Conservation (phyloP, 1,140 invertebrate genomes). For the Colletes latitarsis region DNA sequence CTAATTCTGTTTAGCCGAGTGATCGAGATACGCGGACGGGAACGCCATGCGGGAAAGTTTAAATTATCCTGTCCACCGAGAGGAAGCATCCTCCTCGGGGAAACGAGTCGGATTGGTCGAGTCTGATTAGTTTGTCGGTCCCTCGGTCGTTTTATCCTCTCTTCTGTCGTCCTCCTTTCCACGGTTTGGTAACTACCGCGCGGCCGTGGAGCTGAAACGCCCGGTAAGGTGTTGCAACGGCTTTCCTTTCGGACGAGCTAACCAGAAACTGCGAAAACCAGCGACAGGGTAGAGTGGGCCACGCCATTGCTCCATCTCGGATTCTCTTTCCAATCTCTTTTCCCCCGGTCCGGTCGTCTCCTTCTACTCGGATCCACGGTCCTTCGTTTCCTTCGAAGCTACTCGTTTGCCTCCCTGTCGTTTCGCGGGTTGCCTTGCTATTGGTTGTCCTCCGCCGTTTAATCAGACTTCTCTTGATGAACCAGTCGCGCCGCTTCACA, state of each 20-base stretch:
- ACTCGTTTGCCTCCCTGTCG: neutral
- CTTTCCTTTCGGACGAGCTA: conserved; percentile 32
- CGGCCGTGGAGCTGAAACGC: conserved; percentile 6
- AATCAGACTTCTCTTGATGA: conserved; percentile 49
- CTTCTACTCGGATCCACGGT: neutral
- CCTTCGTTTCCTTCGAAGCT: neutral
- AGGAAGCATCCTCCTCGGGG: conserved; percentile 64
- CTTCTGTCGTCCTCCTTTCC: conserved; percentile 37
- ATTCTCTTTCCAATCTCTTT: conserved; percentile 14
- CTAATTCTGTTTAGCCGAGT: conserved; percentile 67
- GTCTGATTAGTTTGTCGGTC: conserved; percentile 78
- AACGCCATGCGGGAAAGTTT: conserved; percentile 71
- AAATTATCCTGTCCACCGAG: conserved; percentile 77
- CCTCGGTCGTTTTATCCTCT: conserved; percentile 67
- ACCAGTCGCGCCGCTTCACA: conserved; percentile 6
- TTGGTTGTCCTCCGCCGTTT: conserved; percentile 35
- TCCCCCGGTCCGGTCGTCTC: neutral
- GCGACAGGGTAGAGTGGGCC: neutral
- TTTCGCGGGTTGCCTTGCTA: neutral
- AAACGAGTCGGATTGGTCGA: conserved; percentile 73
- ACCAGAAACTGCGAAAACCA: conserved; percentile 31
- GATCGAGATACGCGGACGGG: conserved; percentile 52
- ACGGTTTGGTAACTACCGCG: conserved; percentile 52
- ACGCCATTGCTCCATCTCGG: neutral
- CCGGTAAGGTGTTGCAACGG: conserved; percentile 44